A percentile compares a stretch with the other conserved stretches of the same genome.
phyloP scores from a whole-genome alignment of 2,113 vertebrate species.

The Megaceryle maxima region DNA sequence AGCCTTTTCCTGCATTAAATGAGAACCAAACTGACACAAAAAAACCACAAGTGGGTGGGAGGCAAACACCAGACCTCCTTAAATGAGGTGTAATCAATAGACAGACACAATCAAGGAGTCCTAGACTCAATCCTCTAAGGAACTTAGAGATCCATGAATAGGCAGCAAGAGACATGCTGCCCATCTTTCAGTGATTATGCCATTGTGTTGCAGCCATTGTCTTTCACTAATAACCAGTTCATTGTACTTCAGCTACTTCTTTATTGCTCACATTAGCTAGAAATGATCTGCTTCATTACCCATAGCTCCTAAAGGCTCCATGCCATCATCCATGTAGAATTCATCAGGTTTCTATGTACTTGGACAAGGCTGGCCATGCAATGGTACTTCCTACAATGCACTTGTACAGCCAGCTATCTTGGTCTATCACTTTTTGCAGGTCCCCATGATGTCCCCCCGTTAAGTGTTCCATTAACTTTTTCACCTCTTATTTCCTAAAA shows the following conservation, averaged over 20 bases:
- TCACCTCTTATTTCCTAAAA: conserved; percentile 27
- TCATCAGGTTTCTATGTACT: neutral
- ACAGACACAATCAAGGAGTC: neutral
- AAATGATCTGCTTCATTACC: neutral
- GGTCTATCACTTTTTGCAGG: neutral
- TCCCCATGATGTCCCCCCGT: neutral
- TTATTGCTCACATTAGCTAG: neutral
- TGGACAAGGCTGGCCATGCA: neutral
- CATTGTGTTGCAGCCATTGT: neutral
- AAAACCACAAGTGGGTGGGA: neutral
- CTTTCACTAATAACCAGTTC: neutral
- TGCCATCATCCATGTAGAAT: neutral
- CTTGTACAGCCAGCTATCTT: neutral
- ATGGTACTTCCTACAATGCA: neutral
- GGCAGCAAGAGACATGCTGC: neutral
- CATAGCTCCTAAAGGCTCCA: neutral
- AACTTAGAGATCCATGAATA: neutral
- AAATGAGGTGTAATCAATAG: neutral
- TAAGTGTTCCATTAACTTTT: conserved; percentile 62
- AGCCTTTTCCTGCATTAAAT: neutral
- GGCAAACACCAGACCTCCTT: neutral
- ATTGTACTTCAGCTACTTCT: neutral
- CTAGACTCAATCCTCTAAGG: neutral
- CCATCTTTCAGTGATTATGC: neutral
- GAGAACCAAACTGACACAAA: neutral